Percentiles rank a stretch among this genome's conserved stretches.
These are phyloP conservation scores for Pristionchus maxplancki DNA, from an alignment of 2,888 invertebrate genomes.

Conservation along the genomic window DNA sequence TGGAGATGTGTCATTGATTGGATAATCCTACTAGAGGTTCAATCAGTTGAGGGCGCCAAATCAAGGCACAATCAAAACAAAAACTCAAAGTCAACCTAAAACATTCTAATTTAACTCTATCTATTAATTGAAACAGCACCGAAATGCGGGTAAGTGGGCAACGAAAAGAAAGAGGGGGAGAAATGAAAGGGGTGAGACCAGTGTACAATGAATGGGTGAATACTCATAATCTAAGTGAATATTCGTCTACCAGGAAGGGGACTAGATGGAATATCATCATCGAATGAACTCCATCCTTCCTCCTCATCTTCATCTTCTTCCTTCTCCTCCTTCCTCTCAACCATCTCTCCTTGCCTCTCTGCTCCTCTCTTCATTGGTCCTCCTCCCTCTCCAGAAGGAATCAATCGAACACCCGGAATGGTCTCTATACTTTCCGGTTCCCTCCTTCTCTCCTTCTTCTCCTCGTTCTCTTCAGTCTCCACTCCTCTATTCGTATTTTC, in stretches of 20 bases:
- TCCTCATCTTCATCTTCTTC: constrained; percentile 11
- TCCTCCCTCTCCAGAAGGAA: constrained; percentile 4
- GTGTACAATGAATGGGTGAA: neutral
- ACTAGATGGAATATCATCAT: constrained; percentile 15
- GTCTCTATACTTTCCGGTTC: neutral
- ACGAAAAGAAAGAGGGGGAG: neutral
- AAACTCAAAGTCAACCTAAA: neutral
- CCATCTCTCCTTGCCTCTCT: constrained; percentile 22
- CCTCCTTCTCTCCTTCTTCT: constrained; percentile 15
- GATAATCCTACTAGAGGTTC: neutral
- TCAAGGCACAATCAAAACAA: neutral
- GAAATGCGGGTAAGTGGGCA: neutral
- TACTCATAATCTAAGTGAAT: constrained; percentile 15
- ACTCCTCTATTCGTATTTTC: neutral
- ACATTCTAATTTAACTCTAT: constrained; percentile 16
- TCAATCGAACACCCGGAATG: constrained; percentile 3
- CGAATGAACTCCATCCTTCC: neutral
- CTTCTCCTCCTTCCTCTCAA: neutral
- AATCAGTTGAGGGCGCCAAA: neutral
- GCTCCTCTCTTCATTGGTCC: constrained; percentile 39
- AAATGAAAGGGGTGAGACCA: neutral
- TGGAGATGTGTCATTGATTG: neutral
- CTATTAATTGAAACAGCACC: neutral
- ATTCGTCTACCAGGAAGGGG: constrained; percentile 39
- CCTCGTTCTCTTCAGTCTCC: neutral